Conservation (phyloP, 2,797 vertebrate genomes). For the Meda fulgida region DNA sequence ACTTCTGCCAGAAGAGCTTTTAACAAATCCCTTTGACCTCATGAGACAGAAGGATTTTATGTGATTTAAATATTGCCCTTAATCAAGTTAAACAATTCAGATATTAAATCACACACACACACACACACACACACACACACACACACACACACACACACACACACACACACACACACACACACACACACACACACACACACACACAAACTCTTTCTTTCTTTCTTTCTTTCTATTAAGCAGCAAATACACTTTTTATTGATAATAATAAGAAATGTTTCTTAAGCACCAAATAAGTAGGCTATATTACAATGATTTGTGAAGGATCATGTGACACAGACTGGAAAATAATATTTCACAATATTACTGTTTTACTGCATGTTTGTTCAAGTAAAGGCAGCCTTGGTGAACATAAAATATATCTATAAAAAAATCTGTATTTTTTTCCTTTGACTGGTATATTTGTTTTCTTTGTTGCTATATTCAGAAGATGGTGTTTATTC, state of each 20-base stretch:
- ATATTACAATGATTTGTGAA: not conserved
- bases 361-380: not conserved
- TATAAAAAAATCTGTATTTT: not conserved
- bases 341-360: not conserved
- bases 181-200: no score
- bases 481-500: not conserved
- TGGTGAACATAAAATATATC: not conserved
- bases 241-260: no score
- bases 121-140: no score
- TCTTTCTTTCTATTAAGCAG: no score
- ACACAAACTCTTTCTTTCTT: no score
- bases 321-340: not conserved
- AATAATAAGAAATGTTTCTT: no score
- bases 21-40: constrained; percentile 30
- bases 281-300: not conserved
- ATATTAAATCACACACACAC: not conserved
- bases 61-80: constrained; percentile 11
- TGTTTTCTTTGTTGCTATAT: not conserved
- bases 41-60: constrained; percentile 9
- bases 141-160: no score
- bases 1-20: constrained; percentile 50
- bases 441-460: not conserved
- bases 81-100: not conserved
- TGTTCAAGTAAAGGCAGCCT: not conserved
- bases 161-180: no score